phyloP scores from a whole-genome alignment of 2,888 invertebrate species.

The Conops quadrifasciatus region DNA sequence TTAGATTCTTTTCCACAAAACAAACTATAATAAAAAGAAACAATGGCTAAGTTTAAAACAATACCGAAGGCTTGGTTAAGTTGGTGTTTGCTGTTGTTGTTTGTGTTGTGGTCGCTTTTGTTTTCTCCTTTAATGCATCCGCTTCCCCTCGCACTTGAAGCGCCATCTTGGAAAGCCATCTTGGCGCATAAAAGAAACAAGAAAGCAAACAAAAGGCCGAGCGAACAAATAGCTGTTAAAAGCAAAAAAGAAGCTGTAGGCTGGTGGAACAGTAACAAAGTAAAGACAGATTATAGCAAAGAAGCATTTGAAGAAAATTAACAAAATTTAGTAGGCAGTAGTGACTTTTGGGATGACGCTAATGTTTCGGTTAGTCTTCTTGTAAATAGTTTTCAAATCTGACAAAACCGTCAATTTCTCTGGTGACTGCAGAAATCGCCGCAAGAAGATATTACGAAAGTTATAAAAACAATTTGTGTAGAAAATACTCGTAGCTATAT shows the following conservation, averaged over 20 bases:
- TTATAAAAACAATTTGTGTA: too few relatives aligned
- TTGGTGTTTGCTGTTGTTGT: slow-evolving; percentile 1
- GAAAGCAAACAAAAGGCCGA: not conserved
- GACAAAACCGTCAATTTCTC: too few relatives aligned
- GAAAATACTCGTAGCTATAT: too few relatives aligned
- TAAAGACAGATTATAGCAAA: not conserved
- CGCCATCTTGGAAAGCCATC: too few relatives aligned
- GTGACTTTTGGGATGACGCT: too few relatives aligned
- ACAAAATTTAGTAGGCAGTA: not conserved
- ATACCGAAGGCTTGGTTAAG: not conserved
- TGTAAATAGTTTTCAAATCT: too few relatives aligned
- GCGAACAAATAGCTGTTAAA: not conserved
- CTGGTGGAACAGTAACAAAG: not conserved
- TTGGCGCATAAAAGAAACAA: not conserved
- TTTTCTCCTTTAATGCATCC: slow-evolving; percentile 14
- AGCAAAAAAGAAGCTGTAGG: not conserved
- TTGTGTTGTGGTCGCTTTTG: slow-evolving; percentile 32
- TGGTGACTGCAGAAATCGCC: too few relatives aligned
- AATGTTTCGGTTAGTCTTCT: too few relatives aligned
- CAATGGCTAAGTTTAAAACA: not conserved
- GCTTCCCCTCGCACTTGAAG: not conserved
- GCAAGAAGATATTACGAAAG: too few relatives aligned
- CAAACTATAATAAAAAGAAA: slow-evolving; percentile 21
- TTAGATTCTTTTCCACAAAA: slow-evolving; percentile 18
- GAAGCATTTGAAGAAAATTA: not conserved